Evolutionary conservation across 2,888 invertebrate genomes (phyloP), one percentile per base, ranked within the genome.

Genomic region (Caenorhabditis afra): DNA sequence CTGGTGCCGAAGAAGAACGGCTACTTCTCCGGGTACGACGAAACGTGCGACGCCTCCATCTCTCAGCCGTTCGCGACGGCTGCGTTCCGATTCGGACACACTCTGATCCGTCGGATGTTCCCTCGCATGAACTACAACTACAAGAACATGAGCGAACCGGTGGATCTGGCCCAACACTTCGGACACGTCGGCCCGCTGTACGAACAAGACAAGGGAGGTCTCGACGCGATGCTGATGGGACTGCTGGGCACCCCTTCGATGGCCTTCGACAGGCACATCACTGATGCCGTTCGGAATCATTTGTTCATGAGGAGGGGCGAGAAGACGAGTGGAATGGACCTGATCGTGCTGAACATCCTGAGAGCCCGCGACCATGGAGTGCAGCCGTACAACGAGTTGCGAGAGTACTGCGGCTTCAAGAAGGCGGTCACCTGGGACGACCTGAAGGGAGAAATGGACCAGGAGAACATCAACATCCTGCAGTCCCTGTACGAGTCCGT

Each of bases 301-400:
- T 92, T 97, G 65, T 97, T 97, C 90, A 96, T 96, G 91, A 95
- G 96, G 93, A 79, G 88, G 16, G 94, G 94, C 81, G 94, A 95
- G 82, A 95, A 96, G 0, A 96, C 96, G 91, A 96, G 96, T 0
- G 97, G 97, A 10, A 92, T 97, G 83, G 97, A 97, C 91, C 92
- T 97, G 65, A 94, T 96, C 29, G 92, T 96, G 16, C 92, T 97
- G 29, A 97, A 97, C 89, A 93, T 97, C 20, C 95, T 95, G 90
- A 91, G 94, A 68, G 96, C 95, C 0, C 92, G 96, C 44, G 96
- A 96, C 90, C 96, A 96, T 89, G 96, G 96, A 0, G 92, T 95
- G 0, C 94, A 95, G 0, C 92, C 94, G 0, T 96, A 95, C 89
- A 94, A 94, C 0, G 91, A 93, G 0, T 95, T 88, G 20, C 95